Percentiles rank a stretch among this genome's conserved stretches.
phyloP scores from a whole-genome alignment of 2,797 vertebrate genomes.

The Crocidura indochinensis region DNA sequence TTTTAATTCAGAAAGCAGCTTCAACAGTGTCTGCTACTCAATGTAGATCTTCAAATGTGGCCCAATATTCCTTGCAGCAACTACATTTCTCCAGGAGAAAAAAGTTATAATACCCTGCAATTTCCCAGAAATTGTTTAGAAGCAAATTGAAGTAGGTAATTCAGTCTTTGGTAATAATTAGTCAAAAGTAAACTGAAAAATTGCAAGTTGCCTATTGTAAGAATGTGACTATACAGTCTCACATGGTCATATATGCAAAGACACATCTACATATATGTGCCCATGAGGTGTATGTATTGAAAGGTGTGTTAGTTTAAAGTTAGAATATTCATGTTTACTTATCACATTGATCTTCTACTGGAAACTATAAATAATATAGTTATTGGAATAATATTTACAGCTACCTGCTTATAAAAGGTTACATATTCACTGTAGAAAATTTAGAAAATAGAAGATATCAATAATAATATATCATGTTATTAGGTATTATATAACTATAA shows the following conservation, averaged over 20 bases:
- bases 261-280: not conserved
- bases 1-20: not conserved
- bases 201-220: not conserved
- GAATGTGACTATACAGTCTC: not conserved
- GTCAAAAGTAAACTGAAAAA: constrained; percentile 16
- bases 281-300: not conserved
- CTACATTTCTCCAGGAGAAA: not conserved
- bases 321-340: constrained; percentile 40
- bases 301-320: not conserved
- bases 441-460: constrained; percentile 9
- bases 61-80: not conserved
- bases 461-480: no score
- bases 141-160: not conserved
- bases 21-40: not conserved
- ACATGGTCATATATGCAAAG: not conserved
- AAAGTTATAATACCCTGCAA: constrained; percentile 5
- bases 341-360: not conserved
- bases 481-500: no score
- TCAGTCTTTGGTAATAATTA: constrained; percentile 10
- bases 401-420: constrained; percentile 16
- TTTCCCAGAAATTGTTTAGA: not conserved
- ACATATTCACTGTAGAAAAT: not conserved
- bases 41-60: constrained; percentile 25
- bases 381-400: not conserved
- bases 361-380: no score